Evolutionary conservation across 2,888 invertebrate species (phyloP), one percentile per base, ranked within the genome.

Genomic region (Toxonevra muliebris): DNA sequence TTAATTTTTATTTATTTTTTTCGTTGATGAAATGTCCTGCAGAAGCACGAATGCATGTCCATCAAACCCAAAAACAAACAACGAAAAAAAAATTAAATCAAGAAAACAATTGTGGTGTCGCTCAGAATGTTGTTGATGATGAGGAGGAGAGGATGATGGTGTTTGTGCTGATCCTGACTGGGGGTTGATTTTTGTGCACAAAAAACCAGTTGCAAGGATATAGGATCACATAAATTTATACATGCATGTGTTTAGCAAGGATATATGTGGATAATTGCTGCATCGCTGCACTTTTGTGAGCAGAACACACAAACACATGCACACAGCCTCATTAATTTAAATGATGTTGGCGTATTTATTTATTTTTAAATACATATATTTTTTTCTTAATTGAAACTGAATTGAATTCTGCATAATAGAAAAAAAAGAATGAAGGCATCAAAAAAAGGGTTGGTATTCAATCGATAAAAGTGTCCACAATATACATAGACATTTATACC

Each of bases 341-440:
- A 61, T 54, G 54, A 43, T 63, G 63, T 63, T 63, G 53, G 63
- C 54, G 55, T 43, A 54, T 61, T 61, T 61, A 53, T 53, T 52
- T 59, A 43, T 57, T 11, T 13, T 50, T 11, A 20, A 5, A 11
- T 13, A 13, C 45, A 3, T 2, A 20, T 9, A n/a, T 41, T 15
- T 20, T 48, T 48, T 41, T 42, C 17, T n/a, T n/a, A 48, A 30
- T 30, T 30, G 30, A 30, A 7, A 30, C 30, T 30, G 30, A 7
- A 30, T 30, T 2, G 30, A 30, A 30, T 30, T n/a, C n/a, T n/a
- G n/a, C 30, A 7, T 30, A 30, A 7, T 30, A 30, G 30, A 30
- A 7, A 30, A 30, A 30, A 30, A 30, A 30, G 30, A 7, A 4
- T 10, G 48, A 7, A 7, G 15, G 48, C 48, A 48, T 30, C 11